Base-by-base conservation (phyloP, 1,140 invertebrate genomes). In the Micrasema longulum region DNA sequence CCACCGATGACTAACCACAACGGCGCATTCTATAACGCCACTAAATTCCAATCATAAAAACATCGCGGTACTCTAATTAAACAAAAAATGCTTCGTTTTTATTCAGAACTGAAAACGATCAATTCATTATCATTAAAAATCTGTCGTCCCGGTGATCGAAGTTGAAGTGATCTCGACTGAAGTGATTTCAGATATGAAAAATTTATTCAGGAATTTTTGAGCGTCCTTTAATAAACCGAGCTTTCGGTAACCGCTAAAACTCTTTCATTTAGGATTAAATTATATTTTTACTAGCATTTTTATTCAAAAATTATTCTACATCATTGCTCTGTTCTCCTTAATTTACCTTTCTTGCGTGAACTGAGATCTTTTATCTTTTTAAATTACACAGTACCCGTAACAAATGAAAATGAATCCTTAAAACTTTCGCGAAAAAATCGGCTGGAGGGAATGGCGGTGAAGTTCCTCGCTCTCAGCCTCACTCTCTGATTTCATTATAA, bases 401-500 rank as follows among this genome's bases (percentile, higher is more conserved):
- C 71, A 68, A 73, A 73, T 73, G 55, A 68, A 73, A 69, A 68
- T 60, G 55, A 68, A 52, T 68, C 53, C 53, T 60, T 31, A 68
- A 73, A 73, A 73, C 71, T 73, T 73, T 43, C 41, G 41, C 52
- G 53, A 67, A 73, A 52, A 73, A 68, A 68, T 23, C 36, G 35
- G 20, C 4, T 20, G 16, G 22, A 43, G 53, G 35, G 55, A 67
- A 73, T 73, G 52, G 31, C 65, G 26, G 43, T 45, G 43, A 72
- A 72, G 48, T 72, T 72, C 38, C 65, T 23, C 45, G 50, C 10
- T 66, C 67, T 65, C 57, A 14, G 53, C 53, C 52, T 60, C 71
- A 63, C 53, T 69, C 57, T 73, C 31, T 73, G 71, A 73, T 73
- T 73, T 73, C 71, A 73, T 73, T 73, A 68, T 73, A 73, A 73